Base-by-base conservation (phyloP, 1,140 invertebrate species). In the Ditylenchus dipsaci region DNA sequence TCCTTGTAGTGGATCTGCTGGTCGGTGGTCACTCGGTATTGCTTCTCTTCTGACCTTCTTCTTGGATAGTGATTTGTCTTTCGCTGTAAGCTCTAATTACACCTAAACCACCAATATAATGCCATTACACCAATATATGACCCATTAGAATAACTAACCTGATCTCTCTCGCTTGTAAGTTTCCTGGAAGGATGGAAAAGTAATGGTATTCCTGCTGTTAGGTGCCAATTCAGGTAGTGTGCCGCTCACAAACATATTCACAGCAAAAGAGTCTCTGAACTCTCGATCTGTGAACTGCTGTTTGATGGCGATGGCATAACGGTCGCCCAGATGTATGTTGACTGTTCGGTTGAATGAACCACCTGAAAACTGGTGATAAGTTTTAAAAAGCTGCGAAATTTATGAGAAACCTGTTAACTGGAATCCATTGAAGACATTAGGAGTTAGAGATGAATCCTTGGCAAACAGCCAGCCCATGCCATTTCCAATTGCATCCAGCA, bases 381-480 rank as follows among this genome's bases (percentile, higher is more conserved):
- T 53, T 3, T 7, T 3, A 53, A 53, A 53, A 53, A 26, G n/a
- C 15, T 8, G 8, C 49, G 15, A 53, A 53, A 53, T 7, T 5
- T 21, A 45, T 53, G 49, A 1, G 3, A 53, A 53, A 17, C 73
- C 73, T 56, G 73, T 76, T 30, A 76, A 43, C 53, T 76, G 63
- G 53, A 76, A 76, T 15, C 74, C 76, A 61, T 75, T 76, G n/a
- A 27, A 15, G 1, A 58, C 15, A 3, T 65, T 45, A 43, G 26
- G 23, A 8, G 26, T n/a, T 5, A 8, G 3, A 21, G n/a, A 27
- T 9, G 45, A 29, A 74, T 57, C 17, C 64, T 71, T 90, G 7
- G 93, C 92, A 83, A 96, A 96, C 0, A 97, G 84, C 91, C 93
- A 97, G 7, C 91, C 91, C 57, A 95, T 89, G 0, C 91, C 87